Evolutionary conservation across 2,888 invertebrate genomes (phyloP).

Genomic region (Coronaproctus castanopsis): DNA sequence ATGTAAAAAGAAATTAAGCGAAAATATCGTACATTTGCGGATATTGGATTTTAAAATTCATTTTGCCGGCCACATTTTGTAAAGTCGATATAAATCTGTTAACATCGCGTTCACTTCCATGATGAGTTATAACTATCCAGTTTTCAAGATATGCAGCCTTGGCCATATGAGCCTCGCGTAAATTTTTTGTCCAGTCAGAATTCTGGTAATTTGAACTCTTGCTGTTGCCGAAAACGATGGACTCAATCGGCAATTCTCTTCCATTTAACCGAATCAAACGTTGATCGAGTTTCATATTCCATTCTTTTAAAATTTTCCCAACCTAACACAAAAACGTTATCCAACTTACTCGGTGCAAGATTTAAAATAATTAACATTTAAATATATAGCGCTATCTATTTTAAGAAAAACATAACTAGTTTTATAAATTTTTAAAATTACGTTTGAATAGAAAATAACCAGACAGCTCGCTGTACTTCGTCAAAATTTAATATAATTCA

Average conservation of each 20-base stretch:
- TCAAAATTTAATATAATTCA: too few species aligned
- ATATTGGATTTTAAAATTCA: conserved; percentile 26
- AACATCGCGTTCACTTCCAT: conserved; percentile 27
- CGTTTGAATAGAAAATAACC: too few species aligned
- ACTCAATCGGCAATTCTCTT: conserved; percentile 42
- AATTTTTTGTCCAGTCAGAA: conserved; percentile 57
- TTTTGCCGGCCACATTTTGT: conserved; percentile 27
- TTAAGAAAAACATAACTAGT: too few species aligned
- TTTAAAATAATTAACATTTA: too few species aligned
- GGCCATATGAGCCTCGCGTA: conserved; percentile 34
- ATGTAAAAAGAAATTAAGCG: too few species aligned
- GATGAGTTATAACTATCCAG: conserved; percentile 29
- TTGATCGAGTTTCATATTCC: conserved; percentile 46
- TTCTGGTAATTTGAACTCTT: neutral
- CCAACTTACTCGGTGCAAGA: too few species aligned
- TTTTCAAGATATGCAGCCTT: conserved; percentile 22
- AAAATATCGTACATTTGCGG: conserved; percentile 18
- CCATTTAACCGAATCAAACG: conserved; percentile 45
- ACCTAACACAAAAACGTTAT: conserved; percentile 8
- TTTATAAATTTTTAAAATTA: too few species aligned
- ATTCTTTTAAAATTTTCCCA: conserved; percentile 37
- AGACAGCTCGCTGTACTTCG: too few species aligned
- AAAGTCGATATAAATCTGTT: conserved; percentile 30
- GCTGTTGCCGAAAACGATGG: conserved; percentile 30
- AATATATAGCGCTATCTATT: too few species aligned